phyloP scores from a whole-genome alignment of 2,113 vertebrate genomes.

The Chaetorhynchus papuensis region DNA sequence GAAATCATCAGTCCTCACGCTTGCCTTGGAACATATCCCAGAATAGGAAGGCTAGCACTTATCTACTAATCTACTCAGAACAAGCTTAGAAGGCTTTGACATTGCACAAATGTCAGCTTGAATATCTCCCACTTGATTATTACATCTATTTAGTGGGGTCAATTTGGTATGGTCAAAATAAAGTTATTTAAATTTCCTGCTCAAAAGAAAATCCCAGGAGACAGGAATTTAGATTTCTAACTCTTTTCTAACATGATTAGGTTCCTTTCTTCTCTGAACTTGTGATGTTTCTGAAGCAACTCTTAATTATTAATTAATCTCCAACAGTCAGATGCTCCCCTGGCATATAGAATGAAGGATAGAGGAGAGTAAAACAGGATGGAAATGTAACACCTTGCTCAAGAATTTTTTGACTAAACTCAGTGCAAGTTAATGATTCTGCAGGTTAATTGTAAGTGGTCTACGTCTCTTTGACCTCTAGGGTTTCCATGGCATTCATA shows the following conservation, averaged over 20 bases:
- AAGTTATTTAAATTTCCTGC: background rate
- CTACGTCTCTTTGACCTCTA: fast-evolving
- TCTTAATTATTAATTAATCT: constrained; percentile 32
- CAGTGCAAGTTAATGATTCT: background rate
- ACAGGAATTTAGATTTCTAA: background rate
- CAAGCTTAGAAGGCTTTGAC: constrained; percentile 61
- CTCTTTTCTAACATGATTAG: background rate
- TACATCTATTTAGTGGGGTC: constrained; percentile 14
- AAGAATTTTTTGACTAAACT: background rate
- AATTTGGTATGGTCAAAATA: background rate
- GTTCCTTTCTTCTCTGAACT: background rate
- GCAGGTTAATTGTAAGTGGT: background rate
- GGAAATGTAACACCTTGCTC: background rate
- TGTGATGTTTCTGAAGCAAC: background rate
- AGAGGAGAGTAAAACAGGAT: background rate
- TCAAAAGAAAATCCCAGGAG: background rate
- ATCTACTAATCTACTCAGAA: constrained; percentile 56
- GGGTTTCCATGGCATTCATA: background rate
- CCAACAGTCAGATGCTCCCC: background rate
- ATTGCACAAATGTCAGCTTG: constrained; percentile 58
- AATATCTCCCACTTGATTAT: constrained; percentile 55
- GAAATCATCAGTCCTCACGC: background rate
- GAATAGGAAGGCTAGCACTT: constrained; percentile 56
- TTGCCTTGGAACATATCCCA: constrained; percentile 57
- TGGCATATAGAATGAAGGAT: background rate